phyloP scores from a whole-genome alignment of 1,140 invertebrate genomes.

The Schlechtendalia chinensis region DNA sequence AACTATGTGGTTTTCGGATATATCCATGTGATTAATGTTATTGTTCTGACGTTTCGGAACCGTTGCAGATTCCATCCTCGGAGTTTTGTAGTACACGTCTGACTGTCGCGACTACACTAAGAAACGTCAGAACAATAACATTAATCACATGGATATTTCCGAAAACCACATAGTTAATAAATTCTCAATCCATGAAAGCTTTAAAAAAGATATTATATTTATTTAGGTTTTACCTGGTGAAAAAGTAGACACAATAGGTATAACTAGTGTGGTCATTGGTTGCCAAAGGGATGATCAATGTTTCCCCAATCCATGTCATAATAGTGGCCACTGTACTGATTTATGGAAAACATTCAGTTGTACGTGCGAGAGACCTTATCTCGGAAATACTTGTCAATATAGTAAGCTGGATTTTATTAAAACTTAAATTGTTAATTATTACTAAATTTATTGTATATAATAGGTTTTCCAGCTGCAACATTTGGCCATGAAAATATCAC shows the following conservation, averaged over 20 bases:
- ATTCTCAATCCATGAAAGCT: too few species aligned
- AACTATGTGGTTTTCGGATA: too few species aligned
- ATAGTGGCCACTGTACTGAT: conserved; percentile 82
- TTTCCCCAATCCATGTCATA: conserved; percentile 79
- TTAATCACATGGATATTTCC: too few species aligned
- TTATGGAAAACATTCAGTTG: conserved; percentile 85
- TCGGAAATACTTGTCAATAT: conserved; percentile 83
- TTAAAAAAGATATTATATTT: conserved; percentile 9
- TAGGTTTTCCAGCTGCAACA: conserved; percentile 82
- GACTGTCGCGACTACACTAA: too few species aligned
- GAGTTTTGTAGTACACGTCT: too few species aligned
- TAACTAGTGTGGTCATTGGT: conserved; percentile 64
- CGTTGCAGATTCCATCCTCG: too few species aligned
- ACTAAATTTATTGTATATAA: conserved; percentile 42
- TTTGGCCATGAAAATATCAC: conserved; percentile 82
- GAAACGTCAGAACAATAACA: too few species aligned
- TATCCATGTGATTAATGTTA: too few species aligned
- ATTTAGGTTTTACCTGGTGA: conserved; percentile 56
- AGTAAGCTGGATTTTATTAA: conserved; percentile 61
- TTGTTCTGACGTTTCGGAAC: too few species aligned
- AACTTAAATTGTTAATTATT: neutral
- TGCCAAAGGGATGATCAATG: conserved; percentile 81
- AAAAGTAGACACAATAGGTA: conserved; percentile 52
- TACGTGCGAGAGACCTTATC: conserved; percentile 79
- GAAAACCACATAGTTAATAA: too few species aligned